phyloP scores from a whole-genome alignment of 23 tunicate genomes.

The Ciona savignyi region DNA sequence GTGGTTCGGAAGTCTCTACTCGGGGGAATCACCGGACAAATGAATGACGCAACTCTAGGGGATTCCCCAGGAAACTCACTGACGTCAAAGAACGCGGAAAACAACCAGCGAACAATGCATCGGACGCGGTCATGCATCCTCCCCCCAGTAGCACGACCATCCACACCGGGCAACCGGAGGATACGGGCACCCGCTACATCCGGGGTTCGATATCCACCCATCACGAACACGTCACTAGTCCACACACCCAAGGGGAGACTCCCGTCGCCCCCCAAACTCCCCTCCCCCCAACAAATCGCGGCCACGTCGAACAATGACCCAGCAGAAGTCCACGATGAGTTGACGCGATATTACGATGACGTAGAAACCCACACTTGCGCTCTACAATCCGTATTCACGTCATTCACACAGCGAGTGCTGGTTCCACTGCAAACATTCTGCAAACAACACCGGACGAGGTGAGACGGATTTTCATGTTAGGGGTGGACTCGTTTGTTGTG shows the following conservation, averaged over 20 bases:
- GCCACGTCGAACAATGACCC: background rate
- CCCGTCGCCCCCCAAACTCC: constrained; percentile 2
- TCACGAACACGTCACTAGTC: constrained; percentile 13
- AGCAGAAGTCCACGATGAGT: constrained; percentile 5
- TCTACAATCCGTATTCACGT: constrained; percentile 42
- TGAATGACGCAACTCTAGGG: background rate
- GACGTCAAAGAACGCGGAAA: background rate
- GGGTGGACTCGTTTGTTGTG: no score
- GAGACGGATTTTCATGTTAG: no score
- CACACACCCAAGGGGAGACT: constrained; percentile 10
- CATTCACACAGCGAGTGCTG: constrained; percentile 51
- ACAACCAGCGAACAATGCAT: no score
- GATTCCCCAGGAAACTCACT: background rate
- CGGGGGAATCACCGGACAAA: background rate
- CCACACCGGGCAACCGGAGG: background rate
- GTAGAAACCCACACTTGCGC: constrained; percentile 21
- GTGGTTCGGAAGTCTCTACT: background rate
- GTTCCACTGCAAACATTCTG: constrained; percentile 73
- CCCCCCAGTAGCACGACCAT: constrained; percentile 10
- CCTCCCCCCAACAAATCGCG: background rate
- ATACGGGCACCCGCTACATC: constrained; percentile 17
- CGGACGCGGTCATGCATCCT: constrained; percentile 1
- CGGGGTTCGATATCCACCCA: constrained; percentile 31
- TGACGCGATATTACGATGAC: constrained; percentile 35
- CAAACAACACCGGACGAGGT: no score